Base-by-base conservation (phyloP, 1,140 invertebrate genomes). In the Neodiprion pinetum region DNA sequence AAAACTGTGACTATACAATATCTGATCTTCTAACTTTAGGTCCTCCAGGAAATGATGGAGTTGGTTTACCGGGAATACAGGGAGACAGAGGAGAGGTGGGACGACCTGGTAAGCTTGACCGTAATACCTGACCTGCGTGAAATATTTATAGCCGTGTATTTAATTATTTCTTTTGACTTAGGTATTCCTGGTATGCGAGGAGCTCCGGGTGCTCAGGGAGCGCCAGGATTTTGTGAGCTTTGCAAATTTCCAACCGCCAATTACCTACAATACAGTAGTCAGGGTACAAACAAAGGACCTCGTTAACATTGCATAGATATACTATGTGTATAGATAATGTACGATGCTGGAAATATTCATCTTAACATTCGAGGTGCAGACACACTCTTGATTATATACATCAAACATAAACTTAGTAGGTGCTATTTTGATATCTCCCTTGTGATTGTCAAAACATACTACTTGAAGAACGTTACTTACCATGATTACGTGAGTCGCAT, bases 51-150 rank as follows among this genome's bases (percentile, higher is more conserved):
- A 90, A 91, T 71, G 88, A 91, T 48, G 93, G 93, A 9, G 78
- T 90, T 53, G 92, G 92, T 71, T 81, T 89, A 23, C 86, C 89
- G 9, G 91, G 93, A 9, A 88, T 90, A 80, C 85, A 87, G 70
- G 93, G 93, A 14, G 90, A 92, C 70, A 87, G 92, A 81, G 93
- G 93, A 28, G 91, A 93, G 83, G 81, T 91, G 12, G 93, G 93
- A 71, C 86, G 90, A 85, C 89, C 92, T 87, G 92, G 92, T 92
- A 77, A 77, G 67, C 69, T 2, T 2, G 49, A 61, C 2, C 12
- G 12, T 79, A 81, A 72, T 61, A 72, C 72, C 49, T 40, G 5
- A 40, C 2, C 28, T 40, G 28, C 28, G 28, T 40, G 28, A 28
- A 12, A 69, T 5, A 69, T 23, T 69, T 21, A 7, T 12, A 23